phyloP scores from a whole-genome alignment of 2,888 invertebrate genomes.

The Aphidius colemani region DNA sequence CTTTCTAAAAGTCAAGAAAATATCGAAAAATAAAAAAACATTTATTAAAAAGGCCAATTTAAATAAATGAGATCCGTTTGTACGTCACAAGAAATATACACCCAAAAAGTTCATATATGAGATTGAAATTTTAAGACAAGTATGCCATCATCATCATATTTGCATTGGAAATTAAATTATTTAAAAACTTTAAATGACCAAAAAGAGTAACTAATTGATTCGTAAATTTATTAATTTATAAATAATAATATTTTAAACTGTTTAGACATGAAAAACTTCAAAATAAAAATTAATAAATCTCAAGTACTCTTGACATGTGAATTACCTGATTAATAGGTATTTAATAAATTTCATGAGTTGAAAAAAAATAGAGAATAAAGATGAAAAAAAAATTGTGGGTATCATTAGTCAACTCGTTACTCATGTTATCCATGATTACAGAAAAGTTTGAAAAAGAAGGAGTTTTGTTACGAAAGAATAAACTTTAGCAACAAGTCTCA shows the following conservation, averaged over 20 bases:
- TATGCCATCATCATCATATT: no score
- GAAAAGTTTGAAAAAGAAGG: conserved; percentile 10
- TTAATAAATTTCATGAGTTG: background rate
- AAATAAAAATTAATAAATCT: background rate
- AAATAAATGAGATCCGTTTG: no score
- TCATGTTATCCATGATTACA: conserved; percentile 17
- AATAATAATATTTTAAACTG: background rate
- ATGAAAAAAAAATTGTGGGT: background rate
- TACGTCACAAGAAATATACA: no score
- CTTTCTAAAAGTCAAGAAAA: no score
- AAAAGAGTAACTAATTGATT: background rate
- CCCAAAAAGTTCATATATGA: no score
- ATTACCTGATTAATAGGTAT: background rate
- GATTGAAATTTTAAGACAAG: no score
- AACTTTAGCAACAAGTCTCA: conserved; percentile 12
- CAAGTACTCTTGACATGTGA: background rate
- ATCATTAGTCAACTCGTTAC: background rate
- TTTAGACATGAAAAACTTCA: no score
- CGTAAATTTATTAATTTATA: background rate
- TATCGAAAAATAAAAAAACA: no score
- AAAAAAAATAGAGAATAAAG: background rate
- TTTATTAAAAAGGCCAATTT: no score
- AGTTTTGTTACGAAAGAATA: conserved; percentile 21
- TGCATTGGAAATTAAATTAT: no score
- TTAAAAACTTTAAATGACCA: background rate